A percentile compares a stretch with the other conserved stretches of the same genome.
Evolutionary conservation across 2,888 invertebrate genomes (phyloP).

Genomic region (Drosophila affinis): DNA sequence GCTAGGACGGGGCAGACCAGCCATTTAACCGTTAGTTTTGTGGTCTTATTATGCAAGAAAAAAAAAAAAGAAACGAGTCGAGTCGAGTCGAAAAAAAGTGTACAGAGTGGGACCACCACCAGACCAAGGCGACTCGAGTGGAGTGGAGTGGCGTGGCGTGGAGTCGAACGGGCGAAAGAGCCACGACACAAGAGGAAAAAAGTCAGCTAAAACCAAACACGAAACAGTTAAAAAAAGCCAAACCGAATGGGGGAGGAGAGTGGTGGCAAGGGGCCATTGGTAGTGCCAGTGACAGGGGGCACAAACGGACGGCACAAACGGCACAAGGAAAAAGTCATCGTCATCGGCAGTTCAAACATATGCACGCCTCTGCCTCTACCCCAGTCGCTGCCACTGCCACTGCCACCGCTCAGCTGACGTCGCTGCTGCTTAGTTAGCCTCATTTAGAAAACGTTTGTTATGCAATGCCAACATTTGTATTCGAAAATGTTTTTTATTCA

Average conservation of each 20-base stretch:
- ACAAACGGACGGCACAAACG: constrained; percentile 41
- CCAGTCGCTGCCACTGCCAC: constrained; percentile 9
- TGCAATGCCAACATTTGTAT: constrained; percentile 82
- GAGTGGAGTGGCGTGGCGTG: neutral
- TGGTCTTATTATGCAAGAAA: constrained; percentile 80
- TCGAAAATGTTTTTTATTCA: constrained; percentile 80
- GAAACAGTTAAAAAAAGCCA: constrained; percentile 73
- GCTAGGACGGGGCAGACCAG: constrained; percentile 52
- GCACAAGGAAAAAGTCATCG: constrained; percentile 75
- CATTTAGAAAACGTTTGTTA: constrained; percentile 81
- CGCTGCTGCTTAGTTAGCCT: constrained; percentile 74
- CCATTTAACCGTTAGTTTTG: constrained; percentile 79
- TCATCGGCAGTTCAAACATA: constrained; percentile 80
- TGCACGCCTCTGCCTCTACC: constrained; percentile 55
- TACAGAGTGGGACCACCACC: constrained; percentile 65
- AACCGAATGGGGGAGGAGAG: neutral
- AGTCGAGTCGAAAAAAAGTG: constrained; percentile 16
- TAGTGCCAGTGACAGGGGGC: constrained; percentile 18
- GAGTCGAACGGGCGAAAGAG: constrained; percentile 8
- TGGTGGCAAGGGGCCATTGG: neutral
- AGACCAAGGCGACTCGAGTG: constrained; percentile 36
- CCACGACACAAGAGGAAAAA: constrained; percentile 47
- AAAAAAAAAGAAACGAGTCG: constrained; percentile 42
- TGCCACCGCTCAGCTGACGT: constrained; percentile 23
- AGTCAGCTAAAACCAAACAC: constrained; percentile 70